A percentile compares a stretch with the other conserved stretches of the same genome.
These are phyloP conservation scores for Calcarius lapponicus DNA, from an alignment of 2,797 vertebrate genomes.

Conservation along the genomic window DNA sequence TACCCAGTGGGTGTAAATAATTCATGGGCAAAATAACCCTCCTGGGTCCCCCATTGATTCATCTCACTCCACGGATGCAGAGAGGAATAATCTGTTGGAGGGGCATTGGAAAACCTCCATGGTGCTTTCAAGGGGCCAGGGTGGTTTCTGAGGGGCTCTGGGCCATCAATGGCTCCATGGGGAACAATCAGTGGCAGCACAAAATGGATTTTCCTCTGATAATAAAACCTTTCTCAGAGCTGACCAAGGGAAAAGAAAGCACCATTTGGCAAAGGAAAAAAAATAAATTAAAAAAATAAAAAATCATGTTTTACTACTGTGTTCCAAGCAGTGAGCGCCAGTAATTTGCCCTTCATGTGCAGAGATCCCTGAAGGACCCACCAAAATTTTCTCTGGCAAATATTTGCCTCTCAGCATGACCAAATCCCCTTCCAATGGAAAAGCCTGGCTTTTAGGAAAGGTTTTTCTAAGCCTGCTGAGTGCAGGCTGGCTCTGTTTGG, in stretches of 20 bases:
- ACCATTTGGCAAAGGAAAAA: fast-evolving
- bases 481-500: not conserved
- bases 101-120: not conserved
- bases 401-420: not conserved
- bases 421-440: not conserved
- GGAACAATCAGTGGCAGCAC: not conserved
- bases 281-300: not conserved
- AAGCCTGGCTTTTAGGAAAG: not conserved
- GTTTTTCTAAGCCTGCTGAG: not conserved
- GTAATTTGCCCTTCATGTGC: not conserved
- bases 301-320: not conserved
- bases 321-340: not conserved
- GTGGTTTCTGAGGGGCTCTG: not conserved
- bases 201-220: not conserved
- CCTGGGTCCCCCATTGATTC: not conserved
- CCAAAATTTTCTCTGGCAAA: not conserved
- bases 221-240: not conserved
- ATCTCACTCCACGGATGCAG: not conserved
- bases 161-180: fast-evolving
- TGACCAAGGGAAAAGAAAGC: not conserved
- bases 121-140: not conserved
- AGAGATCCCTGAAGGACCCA: not conserved
- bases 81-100: not conserved
- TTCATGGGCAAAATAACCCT: conserved; percentile 30
- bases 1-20: conserved; percentile 46